A percentile compares a stretch with the other conserved stretches of the same genome.
Evolutionary conservation across 2,113 vertebrate species (phyloP).

Genomic region (Lampris incognitus): DNA sequence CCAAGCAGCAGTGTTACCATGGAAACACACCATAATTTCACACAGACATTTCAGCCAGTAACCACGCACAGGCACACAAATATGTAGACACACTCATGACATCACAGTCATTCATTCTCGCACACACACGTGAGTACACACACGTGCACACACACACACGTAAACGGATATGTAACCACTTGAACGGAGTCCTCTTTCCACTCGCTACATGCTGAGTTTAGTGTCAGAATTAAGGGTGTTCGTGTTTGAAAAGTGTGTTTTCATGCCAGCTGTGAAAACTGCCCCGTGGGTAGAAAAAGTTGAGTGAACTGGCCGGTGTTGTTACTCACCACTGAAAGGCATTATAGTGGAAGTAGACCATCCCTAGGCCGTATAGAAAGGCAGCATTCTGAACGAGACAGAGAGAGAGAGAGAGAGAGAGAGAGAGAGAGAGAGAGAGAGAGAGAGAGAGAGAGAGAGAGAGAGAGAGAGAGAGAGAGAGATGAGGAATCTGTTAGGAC

Average conservation of each 20-base stretch:
- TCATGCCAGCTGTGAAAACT: background rate
- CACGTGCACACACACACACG: background rate
- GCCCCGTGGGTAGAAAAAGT: background rate
- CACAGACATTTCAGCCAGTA: constrained; percentile 11
- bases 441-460: too few relatives aligned
- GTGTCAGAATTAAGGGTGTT: background rate
- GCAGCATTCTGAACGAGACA: constrained; percentile 91
- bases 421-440: background rate
- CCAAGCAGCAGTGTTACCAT: constrained; percentile 40
- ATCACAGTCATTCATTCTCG: background rate
- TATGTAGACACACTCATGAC: background rate
- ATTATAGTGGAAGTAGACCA: constrained; percentile 99
- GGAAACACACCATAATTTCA: constrained; percentile 35
- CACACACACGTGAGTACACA: background rate
- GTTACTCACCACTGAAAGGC: constrained; percentile 99
- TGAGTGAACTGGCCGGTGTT: background rate
- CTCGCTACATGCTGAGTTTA: background rate
- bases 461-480: background rate
- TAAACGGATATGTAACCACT: background rate
- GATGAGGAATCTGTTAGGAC: background rate
- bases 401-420: too few relatives aligned
- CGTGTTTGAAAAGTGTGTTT: background rate
- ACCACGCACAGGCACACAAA: constrained; percentile 12
- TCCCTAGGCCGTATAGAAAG: constrained; percentile 99
- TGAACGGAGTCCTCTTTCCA: background rate